Evolutionary conservation across 2,113 vertebrate species (phyloP).

Genomic region (Crocuta crocuta): DNA sequence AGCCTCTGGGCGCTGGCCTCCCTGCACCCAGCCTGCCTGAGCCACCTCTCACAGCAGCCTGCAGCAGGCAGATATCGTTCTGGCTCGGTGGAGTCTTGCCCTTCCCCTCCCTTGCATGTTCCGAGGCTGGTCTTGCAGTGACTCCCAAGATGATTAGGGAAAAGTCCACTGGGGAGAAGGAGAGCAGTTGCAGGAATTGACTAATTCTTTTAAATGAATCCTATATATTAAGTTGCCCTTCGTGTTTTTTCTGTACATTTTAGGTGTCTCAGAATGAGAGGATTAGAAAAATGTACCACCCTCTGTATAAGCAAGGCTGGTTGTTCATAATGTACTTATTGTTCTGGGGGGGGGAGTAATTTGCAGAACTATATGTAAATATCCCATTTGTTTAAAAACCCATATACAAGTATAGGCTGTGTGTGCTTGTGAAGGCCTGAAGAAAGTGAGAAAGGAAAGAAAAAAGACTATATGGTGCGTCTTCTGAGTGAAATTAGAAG

Average conservation of each 20-base stretch:
- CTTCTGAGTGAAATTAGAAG: neutral
- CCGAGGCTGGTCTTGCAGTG: neutral
- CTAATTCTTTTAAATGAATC: neutral
- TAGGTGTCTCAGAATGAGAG: constrained; percentile 14
- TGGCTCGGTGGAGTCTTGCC: neutral
- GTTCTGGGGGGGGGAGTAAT: neutral
- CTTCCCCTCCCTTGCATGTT: neutral
- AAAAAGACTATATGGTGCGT: neutral
- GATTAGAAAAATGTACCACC: neutral
- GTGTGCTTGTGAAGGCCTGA: neutral
- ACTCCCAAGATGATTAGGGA: neutral
- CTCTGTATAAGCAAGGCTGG: neutral
- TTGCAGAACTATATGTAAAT: constrained; percentile 25
- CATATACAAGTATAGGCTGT: neutral
- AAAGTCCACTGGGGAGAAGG: neutral
- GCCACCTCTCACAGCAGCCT: neutral
- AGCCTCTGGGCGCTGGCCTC: neutral
- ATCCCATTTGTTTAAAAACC: neutral
- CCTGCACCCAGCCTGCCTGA: neutral
- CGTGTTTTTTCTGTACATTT: neutral
- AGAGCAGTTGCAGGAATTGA: neutral
- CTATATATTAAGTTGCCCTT: neutral
- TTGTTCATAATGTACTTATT: neutral
- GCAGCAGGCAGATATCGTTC: neutral
- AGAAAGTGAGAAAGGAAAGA: neutral